Base-by-base conservation (phyloP, 1,140 invertebrate genomes). In the Pogonognathellus flavescens region DNA sequence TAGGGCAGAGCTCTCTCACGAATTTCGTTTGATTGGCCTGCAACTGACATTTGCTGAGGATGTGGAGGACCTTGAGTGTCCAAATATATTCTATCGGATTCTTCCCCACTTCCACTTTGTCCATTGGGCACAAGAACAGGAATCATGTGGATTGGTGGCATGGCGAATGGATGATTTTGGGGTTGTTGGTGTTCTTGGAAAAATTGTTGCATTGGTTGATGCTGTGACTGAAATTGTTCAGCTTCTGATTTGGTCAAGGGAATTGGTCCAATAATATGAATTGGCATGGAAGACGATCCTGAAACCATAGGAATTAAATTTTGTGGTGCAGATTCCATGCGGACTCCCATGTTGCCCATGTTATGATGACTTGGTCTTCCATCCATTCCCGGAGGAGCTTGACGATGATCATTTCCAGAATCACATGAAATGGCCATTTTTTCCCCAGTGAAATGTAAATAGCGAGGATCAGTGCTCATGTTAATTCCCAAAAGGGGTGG, bases 371-470 rank as follows among this genome's bases (percentile, higher is more conserved):
- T 70, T 0, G 25, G 41, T 41, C 70, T 16, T n/a, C 16, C 31
- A 8, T 50, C 70, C 41, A 76, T 7, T 18, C 25, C 41, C 31
- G 66, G 82, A 31, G 86, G 82, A 20, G 41, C 53, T 20, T 84
- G 86, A 6, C 80, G 84, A 18, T 89, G 89, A 53, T 90, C 90
- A 55, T 89, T 88, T 49, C 90, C 95, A 89, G 95, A 95, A 90
- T 96, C 95, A 89, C 96, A 97, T 88, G 95, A 94, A 89, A 97
- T 96, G 11, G 95, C 94, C 91, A 97, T 94, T 55, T 95, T 93
- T 90, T 97, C 96, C 49, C 95, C 95, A 86, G 93, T 95, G 82
- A 96, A 92, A 88, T 94, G 93, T 88, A 95, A 93, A 86, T 93
- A 93, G 88, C 93, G 91, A 13, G 94, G 94, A 91, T 95, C 94